Percentiles rank a stretch among this genome's conserved stretches.
Evolutionary conservation across 2,888 invertebrate genomes (phyloP).

Genomic region (Volucella inflata): DNA sequence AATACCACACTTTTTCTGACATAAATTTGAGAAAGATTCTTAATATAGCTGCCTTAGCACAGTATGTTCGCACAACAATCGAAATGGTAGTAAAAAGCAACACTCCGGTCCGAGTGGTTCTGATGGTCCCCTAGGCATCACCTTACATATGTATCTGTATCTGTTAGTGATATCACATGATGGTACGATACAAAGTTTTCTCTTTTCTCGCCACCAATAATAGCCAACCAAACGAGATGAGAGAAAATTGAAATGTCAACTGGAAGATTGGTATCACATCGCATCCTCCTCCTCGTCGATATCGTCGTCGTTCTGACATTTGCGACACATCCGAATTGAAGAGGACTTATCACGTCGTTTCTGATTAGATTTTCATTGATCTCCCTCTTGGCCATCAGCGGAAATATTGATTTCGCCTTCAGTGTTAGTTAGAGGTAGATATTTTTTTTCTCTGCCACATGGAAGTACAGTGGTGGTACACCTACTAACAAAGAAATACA

Average conservation of each 20-base stretch:
- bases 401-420: conserved; percentile 43
- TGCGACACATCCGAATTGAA: conserved; percentile 73
- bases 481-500: conserved; percentile 38
- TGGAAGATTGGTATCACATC: conserved; percentile 69
- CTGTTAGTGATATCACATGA: conserved; percentile 6
- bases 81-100: no score
- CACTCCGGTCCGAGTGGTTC: no score
- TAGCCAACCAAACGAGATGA: conserved; percentile 39
- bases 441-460: conserved; percentile 31
- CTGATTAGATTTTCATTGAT: conserved; percentile 75
- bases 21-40: no score
- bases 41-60: no score
- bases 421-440: not conserved
- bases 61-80: no score
- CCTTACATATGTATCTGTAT: not conserved
- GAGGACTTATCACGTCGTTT: conserved; percentile 75
- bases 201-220: not conserved
- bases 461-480: not conserved
- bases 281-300: conserved; percentile 30
- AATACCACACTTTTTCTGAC: no score
- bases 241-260: conserved; percentile 75
- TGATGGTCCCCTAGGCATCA: no score
- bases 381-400: conserved; percentile 30
- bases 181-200: not conserved
- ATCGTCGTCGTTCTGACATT: conserved; percentile 55